Evolutionary conservation across 2,113 vertebrate genomes (phyloP).

Genomic region (Hemiscyllium ocellatum): DNA sequence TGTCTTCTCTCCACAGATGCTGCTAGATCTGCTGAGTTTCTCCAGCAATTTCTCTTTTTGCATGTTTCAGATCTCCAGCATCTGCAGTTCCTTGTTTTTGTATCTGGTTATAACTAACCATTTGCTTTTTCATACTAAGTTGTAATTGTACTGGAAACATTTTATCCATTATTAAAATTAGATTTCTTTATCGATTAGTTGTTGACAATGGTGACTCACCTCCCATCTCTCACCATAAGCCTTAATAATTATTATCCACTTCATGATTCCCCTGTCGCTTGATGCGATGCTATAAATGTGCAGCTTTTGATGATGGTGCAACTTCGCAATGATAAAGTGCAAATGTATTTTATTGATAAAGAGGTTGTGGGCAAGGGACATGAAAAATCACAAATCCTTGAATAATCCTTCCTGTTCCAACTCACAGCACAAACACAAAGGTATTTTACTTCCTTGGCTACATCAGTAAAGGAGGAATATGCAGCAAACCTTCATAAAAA

Average conservation of each 20-base stretch:
- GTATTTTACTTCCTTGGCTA: background rate
- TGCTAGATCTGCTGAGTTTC: too few relatives aligned
- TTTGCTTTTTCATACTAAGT: background rate
- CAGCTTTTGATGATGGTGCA: background rate
- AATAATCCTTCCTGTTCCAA: background rate
- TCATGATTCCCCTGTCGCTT: background rate
- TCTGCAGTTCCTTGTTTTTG: too few relatives aligned
- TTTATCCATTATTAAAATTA: background rate
- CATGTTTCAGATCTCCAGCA: too few relatives aligned
- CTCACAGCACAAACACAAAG: background rate
- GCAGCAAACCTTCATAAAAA: background rate
- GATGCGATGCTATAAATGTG: background rate
- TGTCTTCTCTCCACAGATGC: too few relatives aligned
- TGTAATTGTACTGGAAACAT: background rate
- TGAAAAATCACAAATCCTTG: background rate
- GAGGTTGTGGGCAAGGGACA: background rate
- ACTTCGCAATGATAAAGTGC: background rate
- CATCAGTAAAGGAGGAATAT: background rate
- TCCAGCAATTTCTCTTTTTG: too few relatives aligned
- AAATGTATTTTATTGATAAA: slow-evolving; percentile 20
- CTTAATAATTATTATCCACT: background rate
- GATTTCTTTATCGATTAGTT: background rate
- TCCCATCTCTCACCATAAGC: background rate
- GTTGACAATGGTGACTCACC: background rate
- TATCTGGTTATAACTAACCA: background rate